phyloP scores from a whole-genome alignment of 2,888 invertebrate genomes.

The Eupithecia pulchellata region DNA sequence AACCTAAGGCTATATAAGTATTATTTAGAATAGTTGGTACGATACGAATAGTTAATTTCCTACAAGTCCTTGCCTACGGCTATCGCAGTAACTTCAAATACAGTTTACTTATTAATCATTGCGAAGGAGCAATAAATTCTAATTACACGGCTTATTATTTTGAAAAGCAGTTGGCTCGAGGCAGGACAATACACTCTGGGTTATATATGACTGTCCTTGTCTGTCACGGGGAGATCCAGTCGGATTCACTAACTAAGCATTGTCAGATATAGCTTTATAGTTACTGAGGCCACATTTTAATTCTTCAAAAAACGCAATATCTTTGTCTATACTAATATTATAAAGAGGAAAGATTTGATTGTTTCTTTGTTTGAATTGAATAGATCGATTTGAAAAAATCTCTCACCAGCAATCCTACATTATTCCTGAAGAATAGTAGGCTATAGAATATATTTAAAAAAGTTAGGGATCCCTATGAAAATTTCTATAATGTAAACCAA shows the following conservation, averaged over 20 bases:
- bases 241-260: conserved; percentile 22
- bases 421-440: too few species aligned
- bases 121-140: conserved; percentile 77
- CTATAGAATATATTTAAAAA: too few species aligned
- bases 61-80: not conserved
- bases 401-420: too few species aligned
- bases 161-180: conserved; percentile 60
- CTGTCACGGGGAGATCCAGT: conserved; percentile 39
- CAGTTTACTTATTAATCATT: conserved; percentile 67
- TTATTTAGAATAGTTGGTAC: not conserved
- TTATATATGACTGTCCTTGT: conserved; percentile 52
- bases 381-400: too few species aligned
- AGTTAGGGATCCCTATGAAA: too few species aligned
- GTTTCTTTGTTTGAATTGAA: too few species aligned
- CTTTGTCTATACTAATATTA: too few species aligned
- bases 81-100: not conserved
- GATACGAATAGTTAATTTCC: not conserved
- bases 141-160: conserved; percentile 82
- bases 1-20: too few species aligned
- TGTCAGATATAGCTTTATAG: not conserved
- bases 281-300: too few species aligned
- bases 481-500: too few species aligned
- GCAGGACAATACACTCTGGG: conserved; percentile 70
- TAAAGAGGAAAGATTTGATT: too few species aligned
- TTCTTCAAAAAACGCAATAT: too few species aligned